Conservation (phyloP, 2,888 invertebrate species). For the Diabrotica balteata region DNA sequence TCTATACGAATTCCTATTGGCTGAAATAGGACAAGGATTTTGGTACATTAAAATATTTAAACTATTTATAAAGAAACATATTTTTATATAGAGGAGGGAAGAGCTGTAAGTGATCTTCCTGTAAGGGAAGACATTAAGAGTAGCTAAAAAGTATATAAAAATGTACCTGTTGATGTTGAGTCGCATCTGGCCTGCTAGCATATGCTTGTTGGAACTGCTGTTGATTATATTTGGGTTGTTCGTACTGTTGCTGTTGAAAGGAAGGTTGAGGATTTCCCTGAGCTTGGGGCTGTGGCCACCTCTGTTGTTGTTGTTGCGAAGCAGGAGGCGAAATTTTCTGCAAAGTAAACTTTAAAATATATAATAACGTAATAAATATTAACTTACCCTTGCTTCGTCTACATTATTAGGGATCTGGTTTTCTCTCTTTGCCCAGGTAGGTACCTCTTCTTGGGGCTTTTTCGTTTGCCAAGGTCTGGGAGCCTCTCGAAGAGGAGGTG, state of each 20-base stretch:
- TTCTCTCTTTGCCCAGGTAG: conserved; percentile 61
- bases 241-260: conserved; percentile 42
- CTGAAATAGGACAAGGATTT: background rate
- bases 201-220: conserved; percentile 20
- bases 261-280: conserved; percentile 21
- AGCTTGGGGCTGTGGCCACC: conserved; percentile 36
- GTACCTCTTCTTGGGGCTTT: conserved; percentile 61
- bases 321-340: conserved; percentile 31
- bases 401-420: conserved; percentile 33
- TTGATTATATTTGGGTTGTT: conserved; percentile 47
- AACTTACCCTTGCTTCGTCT: conserved; percentile 19
- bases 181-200: conserved; percentile 1
- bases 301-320: conserved; percentile 35
- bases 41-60: no score
- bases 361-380: background rate
- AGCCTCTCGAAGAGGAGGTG: conserved; percentile 64
- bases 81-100: no score
- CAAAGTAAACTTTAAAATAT: background rate
- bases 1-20: conserved; percentile 39
- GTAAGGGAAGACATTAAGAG: no score
- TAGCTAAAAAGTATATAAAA: background rate
- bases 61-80: no score
- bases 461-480: conserved; percentile 68
- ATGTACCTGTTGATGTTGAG: conserved; percentile 22
- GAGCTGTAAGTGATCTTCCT: no score